Evolutionary conservation across 92 coral and sea anemone genomes (phyloP).

Genomic region (Porites evermanni): DNA sequence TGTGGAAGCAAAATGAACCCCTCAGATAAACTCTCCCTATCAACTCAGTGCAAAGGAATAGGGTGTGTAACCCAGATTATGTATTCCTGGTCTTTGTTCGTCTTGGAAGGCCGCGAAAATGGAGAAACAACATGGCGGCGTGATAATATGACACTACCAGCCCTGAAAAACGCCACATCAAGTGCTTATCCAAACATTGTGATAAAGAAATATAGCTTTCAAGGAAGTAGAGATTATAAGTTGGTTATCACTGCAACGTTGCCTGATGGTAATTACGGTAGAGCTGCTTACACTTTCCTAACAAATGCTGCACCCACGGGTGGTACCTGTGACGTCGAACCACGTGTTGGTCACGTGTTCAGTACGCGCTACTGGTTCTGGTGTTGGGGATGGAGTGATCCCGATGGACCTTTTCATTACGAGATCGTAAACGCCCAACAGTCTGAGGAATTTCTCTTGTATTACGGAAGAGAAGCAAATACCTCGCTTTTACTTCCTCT

Average conservation of each 20-base stretch:
- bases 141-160: not conserved
- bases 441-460: conserved; percentile 35
- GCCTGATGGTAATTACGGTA: conserved; percentile 54
- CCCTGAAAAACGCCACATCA: conserved; percentile 7
- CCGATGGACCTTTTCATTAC: conserved; percentile 71
- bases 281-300: conserved; percentile 48
- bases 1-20: conserved; percentile 69
- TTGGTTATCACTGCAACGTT: conserved; percentile 57
- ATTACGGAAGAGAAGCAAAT: conserved; percentile 66
- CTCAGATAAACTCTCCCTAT: conserved; percentile 58
- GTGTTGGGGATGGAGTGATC: conserved; percentile 72
- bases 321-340: conserved; percentile 71
- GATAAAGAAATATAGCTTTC: conserved; percentile 41
- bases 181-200: conserved; percentile 44
- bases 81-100: conserved; percentile 66
- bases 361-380: conserved; percentile 52
- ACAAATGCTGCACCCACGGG: conserved; percentile 69
- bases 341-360: conserved; percentile 78
- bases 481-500: conserved; percentile 55
- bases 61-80: conserved; percentile 52
- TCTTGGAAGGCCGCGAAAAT: not conserved
- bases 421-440: conserved; percentile 43
- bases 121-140: conserved; percentile 21
- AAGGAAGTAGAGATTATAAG: conserved; percentile 49
- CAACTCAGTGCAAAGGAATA: conserved; percentile 53